A percentile compares a stretch with the other conserved stretches of the same genome.
These are phyloP conservation scores for Pelvicachromis taeniatus DNA, from an alignment of 2,113 vertebrate species.

Conservation along the genomic window DNA sequence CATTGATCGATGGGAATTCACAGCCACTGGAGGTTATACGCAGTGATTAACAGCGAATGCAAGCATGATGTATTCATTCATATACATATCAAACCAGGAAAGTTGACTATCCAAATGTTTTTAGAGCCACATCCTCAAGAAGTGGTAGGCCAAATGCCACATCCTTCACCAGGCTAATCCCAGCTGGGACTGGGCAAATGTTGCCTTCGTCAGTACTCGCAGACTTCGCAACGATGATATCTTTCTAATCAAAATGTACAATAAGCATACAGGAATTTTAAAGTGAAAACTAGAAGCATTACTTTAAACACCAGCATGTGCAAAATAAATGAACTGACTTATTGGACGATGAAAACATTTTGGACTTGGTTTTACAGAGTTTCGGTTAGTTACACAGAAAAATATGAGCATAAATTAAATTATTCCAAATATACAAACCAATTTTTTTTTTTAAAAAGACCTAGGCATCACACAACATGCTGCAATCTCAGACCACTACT, in stretches of 20 bases:
- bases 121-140: background rate
- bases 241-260: background rate
- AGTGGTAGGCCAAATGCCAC: background rate
- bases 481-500: conserved; percentile 24
- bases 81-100: background rate
- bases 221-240: background rate
- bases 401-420: background rate
- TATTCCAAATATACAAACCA: background rate
- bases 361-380: background rate
- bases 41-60: background rate
- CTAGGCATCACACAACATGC: conserved; percentile 6
- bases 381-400: background rate
- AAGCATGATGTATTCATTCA: background rate
- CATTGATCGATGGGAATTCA: conserved; percentile 78
- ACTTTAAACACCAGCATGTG: background rate
- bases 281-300: background rate
- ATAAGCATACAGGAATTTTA: background rate
- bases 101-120: background rate
- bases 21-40: background rate
- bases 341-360: background rate
- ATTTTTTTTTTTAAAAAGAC: background rate
- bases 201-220: background rate
- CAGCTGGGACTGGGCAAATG: background rate
- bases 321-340: background rate
- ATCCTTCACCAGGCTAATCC: background rate